Evolutionary conservation across 1,140 invertebrate genomes (phyloP).

Genomic region (Periplaneta americana): DNA sequence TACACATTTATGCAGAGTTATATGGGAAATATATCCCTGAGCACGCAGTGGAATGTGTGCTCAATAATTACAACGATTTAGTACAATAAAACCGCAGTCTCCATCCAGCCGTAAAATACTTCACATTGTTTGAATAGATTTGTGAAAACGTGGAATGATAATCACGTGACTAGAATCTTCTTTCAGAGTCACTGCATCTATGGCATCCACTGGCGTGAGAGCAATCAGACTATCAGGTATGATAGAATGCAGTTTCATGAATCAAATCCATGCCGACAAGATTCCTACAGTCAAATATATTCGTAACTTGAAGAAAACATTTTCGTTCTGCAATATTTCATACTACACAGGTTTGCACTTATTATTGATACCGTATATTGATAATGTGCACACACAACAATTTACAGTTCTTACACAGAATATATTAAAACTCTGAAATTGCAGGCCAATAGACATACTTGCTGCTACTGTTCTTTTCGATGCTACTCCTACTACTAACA

Average conservation of each 20-base stretch:
- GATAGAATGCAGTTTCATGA: neutral
- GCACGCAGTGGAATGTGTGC: neutral
- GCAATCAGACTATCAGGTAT: neutral
- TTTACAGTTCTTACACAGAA: no score
- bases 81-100: neutral
- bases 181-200: no score
- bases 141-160: neutral
- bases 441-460: no score
- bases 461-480: no score
- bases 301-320: no score
- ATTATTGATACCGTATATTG: no score
- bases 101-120: neutral
- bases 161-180: no score
- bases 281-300: neutral
- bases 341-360: no score
- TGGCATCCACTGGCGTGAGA: neutral
- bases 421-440: no score
- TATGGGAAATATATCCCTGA: neutral
- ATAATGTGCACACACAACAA: no score
- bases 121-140: neutral
- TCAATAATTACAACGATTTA: neutral
- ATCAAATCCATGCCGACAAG: neutral
- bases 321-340: no score
- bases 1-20: neutral
- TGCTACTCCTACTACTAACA: no score